phyloP scores from a whole-genome alignment of 2,888 invertebrate genomes.

The Kuschelorhynchus macadamiae region DNA sequence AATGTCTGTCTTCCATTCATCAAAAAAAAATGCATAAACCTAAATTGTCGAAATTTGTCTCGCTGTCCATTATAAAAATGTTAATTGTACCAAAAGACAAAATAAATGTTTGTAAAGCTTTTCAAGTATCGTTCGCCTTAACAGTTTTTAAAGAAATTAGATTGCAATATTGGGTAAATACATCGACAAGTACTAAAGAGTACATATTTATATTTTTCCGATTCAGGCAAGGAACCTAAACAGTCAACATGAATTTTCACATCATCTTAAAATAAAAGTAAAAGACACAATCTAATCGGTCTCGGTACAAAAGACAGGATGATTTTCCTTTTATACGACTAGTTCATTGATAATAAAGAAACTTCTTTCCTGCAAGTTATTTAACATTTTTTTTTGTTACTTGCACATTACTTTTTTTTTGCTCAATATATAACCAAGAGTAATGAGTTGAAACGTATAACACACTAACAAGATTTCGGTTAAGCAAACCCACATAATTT shows the following conservation, averaged over 20 bases:
- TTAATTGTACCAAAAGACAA: constrained; percentile 46
- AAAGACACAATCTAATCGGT: constrained; percentile 48
- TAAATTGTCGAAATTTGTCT: constrained; percentile 45
- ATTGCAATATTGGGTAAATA: constrained; percentile 48
- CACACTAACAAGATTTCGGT: constrained; percentile 30
- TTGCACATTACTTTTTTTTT: constrained; percentile 8
- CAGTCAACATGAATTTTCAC: constrained; percentile 8
- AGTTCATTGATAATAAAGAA: constrained; percentile 25
- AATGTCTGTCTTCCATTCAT: constrained; percentile 33
- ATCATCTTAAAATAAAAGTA: constrained; percentile 54
- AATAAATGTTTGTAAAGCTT: constrained; percentile 35
- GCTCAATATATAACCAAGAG: constrained; percentile 42
- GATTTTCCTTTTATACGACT: background rate
- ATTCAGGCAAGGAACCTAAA: background rate
- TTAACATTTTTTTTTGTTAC: constrained; percentile 35
- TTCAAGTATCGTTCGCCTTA: constrained; percentile 39
- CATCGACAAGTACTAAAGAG: constrained; percentile 45
- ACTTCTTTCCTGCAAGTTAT: constrained; percentile 30
- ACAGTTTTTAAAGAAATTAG: constrained; percentile 45
- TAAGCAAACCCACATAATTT: constrained; percentile 24
- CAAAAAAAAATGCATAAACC: constrained; percentile 38
- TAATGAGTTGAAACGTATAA: background rate
- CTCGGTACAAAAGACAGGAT: constrained; percentile 39
- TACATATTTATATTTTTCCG: constrained; percentile 21
- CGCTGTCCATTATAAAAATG: constrained; percentile 44